phyloP scores from a whole-genome alignment of 35 echinoderm and acorn worm species.

The Holothuria glaberrima region DNA sequence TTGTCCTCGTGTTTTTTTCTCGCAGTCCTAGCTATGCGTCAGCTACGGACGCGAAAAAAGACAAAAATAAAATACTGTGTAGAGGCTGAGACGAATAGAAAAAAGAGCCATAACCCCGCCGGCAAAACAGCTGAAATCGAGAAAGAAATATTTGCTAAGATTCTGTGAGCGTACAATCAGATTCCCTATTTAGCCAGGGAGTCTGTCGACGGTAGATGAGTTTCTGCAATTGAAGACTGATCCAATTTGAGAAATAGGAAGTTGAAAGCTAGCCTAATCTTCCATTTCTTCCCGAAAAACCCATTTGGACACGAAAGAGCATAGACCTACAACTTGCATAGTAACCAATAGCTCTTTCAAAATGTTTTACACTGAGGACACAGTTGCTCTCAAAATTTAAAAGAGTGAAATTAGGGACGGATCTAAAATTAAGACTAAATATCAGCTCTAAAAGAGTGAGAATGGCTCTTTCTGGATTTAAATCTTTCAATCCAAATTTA shows the following conservation, averaged over 20 bases:
- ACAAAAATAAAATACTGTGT: slow-evolving; percentile 21
- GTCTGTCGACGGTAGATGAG: slow-evolving; percentile 19
- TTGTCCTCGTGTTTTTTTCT: slow-evolving; percentile 8
- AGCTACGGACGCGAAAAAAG: slow-evolving; percentile 33
- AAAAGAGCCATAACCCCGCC: slow-evolving; percentile 33
- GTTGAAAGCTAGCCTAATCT: slow-evolving; percentile 54
- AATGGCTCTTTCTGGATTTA: too few relatives aligned
- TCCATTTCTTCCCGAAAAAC: background rate
- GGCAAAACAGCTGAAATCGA: slow-evolving; percentile 63
- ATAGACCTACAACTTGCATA: too few relatives aligned
- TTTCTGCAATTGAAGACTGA: slow-evolving; percentile 45
- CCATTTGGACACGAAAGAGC: too few relatives aligned
- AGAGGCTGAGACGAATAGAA: slow-evolving; percentile 1
- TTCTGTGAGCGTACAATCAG: slow-evolving; percentile 50
- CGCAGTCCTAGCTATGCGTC: slow-evolving; percentile 51
- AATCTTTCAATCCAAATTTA: too few relatives aligned
- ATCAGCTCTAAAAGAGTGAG: too few relatives aligned
- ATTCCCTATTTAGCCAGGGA: slow-evolving; percentile 28
- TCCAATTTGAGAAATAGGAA: slow-evolving; percentile 60
- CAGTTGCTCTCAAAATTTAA: too few relatives aligned
- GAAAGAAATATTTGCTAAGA: slow-evolving; percentile 51
- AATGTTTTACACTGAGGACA: too few relatives aligned
- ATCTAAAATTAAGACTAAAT: too few relatives aligned
- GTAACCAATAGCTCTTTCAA: too few relatives aligned
- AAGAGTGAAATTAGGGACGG: too few relatives aligned